Base-by-base conservation (phyloP, 2,888 invertebrate genomes). In the Synergus umbraculus region DNA sequence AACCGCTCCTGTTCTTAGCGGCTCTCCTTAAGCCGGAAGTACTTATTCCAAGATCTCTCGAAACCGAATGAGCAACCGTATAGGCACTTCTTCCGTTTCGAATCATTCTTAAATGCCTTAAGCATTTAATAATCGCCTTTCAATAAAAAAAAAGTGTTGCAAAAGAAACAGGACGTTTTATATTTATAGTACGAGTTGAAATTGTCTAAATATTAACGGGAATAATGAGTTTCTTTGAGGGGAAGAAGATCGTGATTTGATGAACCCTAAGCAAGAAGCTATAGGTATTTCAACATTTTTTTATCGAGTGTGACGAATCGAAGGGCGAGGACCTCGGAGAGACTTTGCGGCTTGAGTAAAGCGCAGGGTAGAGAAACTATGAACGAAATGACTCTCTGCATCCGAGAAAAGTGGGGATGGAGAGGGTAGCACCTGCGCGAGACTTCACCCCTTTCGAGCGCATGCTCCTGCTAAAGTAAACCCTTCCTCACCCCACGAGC, bases 391-490 rank as follows among this genome's bases (percentile, higher is more conserved):
- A 87, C 85, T 84, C 85, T 84, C 82, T 79, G 58, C 67, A n/a
- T 29, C 7, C n/a, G 54, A 54, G n/a, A 37, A 73, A 54, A 78
- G 82, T 81, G 83, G 83, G 83, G 82, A 80, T 80, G 77, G 82
- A 79, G 80, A 79, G 80, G 82, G 79, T 86, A 87, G 87, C 89
- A 90, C 91, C 90, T 91, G 91, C 91, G 91, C 91, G 84, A 86
- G 83, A 87, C 88, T 87, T 89, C 86, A 88, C 85, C 87, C 87
- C 85, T 87, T 86, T 81, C 85, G 84, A 84, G 91, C 91, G 91
- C 91, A 91, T 91, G 91, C 89, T 87, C 89, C 84, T 82, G 78
- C 85, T 83, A 85, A 37, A 73, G 54, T 18, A 58, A 37, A 85
- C 85, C 87, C 83, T 86, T 87, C 88, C 85, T 81, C 80, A 85